Conservation (phyloP, 2,113 vertebrate species). For the Caretta caretta region DNA sequence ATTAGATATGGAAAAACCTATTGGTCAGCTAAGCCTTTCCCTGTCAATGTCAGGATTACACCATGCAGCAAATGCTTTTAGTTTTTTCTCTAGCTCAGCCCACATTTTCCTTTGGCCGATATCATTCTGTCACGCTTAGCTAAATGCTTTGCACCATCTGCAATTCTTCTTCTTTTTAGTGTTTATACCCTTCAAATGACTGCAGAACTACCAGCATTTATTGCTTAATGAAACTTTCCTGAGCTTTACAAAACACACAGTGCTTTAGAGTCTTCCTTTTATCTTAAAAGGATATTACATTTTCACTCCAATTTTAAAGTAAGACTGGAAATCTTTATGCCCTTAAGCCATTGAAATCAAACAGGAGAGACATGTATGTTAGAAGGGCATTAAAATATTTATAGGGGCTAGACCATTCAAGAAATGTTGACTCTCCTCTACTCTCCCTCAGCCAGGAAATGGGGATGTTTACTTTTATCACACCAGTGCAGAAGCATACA, state of each 20-base stretch:
- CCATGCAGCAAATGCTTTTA: neutral
- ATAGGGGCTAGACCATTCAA: neutral
- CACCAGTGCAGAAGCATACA: neutral
- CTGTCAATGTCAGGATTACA: neutral
- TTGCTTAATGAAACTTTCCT: neutral
- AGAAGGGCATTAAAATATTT: neutral
- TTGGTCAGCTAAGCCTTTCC: neutral
- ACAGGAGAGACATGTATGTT: neutral
- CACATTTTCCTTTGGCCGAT: neutral
- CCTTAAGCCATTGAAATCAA: neutral
- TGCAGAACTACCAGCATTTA: neutral
- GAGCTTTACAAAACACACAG: neutral
- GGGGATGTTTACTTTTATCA: neutral
- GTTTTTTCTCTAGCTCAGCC: neutral
- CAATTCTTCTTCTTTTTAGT: neutral
- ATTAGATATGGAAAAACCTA: neutral
- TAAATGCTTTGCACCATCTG: neutral
- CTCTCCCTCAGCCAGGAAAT: neutral
- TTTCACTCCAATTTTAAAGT: neutral
- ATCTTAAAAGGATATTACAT: neutral
- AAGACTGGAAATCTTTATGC: neutral
- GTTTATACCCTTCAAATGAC: neutral
- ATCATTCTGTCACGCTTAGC: neutral
- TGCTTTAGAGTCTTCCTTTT: neutral
- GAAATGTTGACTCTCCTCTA: neutral